Evolutionary conservation across 2,113 vertebrate species (phyloP).

Genomic region (Rafetus swinhoei): DNA sequence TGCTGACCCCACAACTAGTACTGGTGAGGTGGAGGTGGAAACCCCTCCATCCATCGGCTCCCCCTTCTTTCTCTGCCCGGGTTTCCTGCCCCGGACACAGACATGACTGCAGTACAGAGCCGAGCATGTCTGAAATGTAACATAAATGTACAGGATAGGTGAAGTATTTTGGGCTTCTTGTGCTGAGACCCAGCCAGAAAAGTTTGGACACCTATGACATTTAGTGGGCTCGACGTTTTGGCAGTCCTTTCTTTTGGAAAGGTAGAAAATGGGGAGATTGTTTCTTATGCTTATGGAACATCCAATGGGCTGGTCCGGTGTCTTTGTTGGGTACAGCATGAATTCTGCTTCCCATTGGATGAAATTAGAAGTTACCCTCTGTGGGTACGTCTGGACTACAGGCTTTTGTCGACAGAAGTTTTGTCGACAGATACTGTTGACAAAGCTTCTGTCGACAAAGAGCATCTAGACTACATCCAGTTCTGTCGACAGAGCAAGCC

Average conservation of each 20-base stretch:
- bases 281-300: background rate
- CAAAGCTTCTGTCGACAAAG: too few relatives aligned
- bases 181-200: background rate
- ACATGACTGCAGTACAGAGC: rapidly evolving
- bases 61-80: background rate
- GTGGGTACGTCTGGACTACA: background rate
- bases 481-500: too few relatives aligned
- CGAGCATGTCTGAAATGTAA: background rate
- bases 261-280: background rate
- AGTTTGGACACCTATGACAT: background rate
- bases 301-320: rapidly evolving
- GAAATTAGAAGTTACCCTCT: background rate
- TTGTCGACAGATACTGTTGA: too few relatives aligned
- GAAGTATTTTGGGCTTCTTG: slow-evolving; percentile 7
- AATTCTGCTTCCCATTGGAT: slow-evolving; percentile 33
- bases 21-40: background rate
- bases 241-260: slow-evolving; percentile 35
- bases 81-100: background rate
- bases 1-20: background rate
- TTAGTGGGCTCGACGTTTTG: background rate
- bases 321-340: background rate
- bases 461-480: too few relatives aligned
- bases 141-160: slow-evolving; percentile 2
- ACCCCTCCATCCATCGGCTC: background rate
- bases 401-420: too few relatives aligned